phyloP scores from a whole-genome alignment of 2,113 vertebrate genomes.

The Zosterops lateralis region DNA sequence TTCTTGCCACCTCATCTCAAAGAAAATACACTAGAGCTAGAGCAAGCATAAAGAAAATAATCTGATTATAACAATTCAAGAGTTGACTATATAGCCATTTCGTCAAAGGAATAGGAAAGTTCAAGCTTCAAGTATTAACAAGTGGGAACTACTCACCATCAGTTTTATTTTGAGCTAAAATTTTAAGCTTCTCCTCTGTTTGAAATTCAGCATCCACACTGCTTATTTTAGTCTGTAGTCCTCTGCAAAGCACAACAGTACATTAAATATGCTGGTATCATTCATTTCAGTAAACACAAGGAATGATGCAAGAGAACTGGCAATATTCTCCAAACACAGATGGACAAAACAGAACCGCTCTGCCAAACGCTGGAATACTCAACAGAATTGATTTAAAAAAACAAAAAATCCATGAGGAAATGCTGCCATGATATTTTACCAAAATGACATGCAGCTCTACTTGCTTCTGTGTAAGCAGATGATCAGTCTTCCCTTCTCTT shows the following conservation, averaged over 20 bases:
- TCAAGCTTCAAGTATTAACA: background rate
- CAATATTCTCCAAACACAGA: slow-evolving; percentile 65
- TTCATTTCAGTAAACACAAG: slow-evolving; percentile 52
- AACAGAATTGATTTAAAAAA: background rate
- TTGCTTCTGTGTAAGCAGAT: background rate
- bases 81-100: background rate
- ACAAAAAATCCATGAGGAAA: background rate
- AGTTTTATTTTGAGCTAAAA: slow-evolving; percentile 37
- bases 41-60: background rate
- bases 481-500: background rate
- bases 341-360: slow-evolving; percentile 53
- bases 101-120: background rate
- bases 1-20: background rate
- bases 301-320: slow-evolving; percentile 39
- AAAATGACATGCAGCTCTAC: background rate
- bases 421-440: slow-evolving; percentile 36
- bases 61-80: background rate
- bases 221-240: slow-evolving; percentile 9
- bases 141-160: slow-evolving; percentile 65
- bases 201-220: slow-evolving; percentile 21
- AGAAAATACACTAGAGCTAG: background rate
- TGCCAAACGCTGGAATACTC: slow-evolving; percentile 57
- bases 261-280: slow-evolving; percentile 34
- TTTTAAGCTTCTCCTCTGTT: slow-evolving; percentile 26
- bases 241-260: slow-evolving; percentile 70